Evolutionary conservation across 2,888 invertebrate species (phyloP).

Genomic region (Eledone cirrhosa): DNA sequence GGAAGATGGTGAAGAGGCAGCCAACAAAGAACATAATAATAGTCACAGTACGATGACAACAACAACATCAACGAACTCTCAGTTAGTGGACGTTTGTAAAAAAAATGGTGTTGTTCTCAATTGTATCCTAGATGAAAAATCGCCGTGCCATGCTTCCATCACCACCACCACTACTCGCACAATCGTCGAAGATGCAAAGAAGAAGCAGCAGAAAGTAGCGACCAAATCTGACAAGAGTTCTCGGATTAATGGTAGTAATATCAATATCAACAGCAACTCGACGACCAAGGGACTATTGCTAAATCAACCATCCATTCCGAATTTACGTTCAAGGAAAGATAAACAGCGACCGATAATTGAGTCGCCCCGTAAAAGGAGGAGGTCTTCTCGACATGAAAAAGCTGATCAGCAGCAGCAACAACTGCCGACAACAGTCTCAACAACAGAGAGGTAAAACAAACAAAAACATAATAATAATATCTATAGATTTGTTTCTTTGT

Average conservation of each 20-base stretch:
- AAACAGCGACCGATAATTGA: conserved; percentile 44
- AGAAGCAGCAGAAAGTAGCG: conserved; percentile 33
- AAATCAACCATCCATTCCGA: conserved; percentile 57
- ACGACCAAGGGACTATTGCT: conserved; percentile 35
- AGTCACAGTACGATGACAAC: background rate
- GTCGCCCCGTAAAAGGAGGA: conserved; percentile 45
- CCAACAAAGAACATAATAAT: conserved; percentile 34
- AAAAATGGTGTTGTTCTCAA: conserved; percentile 57
- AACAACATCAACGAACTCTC: too few relatives aligned
- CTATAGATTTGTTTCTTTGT: background rate
- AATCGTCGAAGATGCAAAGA: conserved; percentile 39
- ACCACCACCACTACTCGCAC: background rate
- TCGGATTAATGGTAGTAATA: conserved; percentile 27
- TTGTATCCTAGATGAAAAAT: conserved; percentile 51
- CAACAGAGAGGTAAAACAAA: background rate
- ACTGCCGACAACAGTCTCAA: conserved; percentile 18
- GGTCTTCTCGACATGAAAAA: conserved; percentile 49
- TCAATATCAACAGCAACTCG: conserved; percentile 42
- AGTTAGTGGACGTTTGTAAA: conserved; percentile 46
- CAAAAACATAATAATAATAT: background rate
- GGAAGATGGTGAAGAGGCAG: conserved; percentile 49
- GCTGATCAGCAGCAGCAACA: conserved; percentile 45
- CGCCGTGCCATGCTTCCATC: conserved; percentile 9
- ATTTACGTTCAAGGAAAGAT: conserved; percentile 55
- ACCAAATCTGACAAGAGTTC: background rate